Evolutionary conservation across 92 coral and sea anemone species (phyloP), one percentile per base, ranked within the genome.

Genomic region (Palythoa heliodiscus): DNA sequence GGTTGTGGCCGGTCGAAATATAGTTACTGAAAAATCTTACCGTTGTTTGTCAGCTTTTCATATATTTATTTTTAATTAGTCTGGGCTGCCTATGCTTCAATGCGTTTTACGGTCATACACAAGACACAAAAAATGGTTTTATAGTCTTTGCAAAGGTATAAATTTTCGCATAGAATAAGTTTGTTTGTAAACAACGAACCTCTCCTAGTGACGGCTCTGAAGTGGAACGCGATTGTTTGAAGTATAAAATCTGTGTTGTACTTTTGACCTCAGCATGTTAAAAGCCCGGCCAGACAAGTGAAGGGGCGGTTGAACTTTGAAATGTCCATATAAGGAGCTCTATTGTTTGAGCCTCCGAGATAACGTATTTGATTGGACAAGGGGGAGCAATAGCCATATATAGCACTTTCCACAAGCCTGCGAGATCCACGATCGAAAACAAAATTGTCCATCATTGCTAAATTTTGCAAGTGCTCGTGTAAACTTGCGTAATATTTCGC

Each of bases 361-460:
- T 67, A 43, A 52, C 73, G 57, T 13, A 47, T 87, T 23, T 90
- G 90, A 90, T 90, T 90, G 93, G 93, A 12, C 66, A 86, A 40
- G 37, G 14, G 57, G 23, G 54, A 43, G 86, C 88, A 87, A 87
- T 61, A 82, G 71, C 87, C 87, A 90, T 87, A 90, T 90, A 79
- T 79, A 63, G 84, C 60, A 80, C 73, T 73, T 80, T 78, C 84
- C 84, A 13, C 84, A 66, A 66, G 40, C 40, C 35, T 57, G 83
- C 83, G 60, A 48, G 57, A 63, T 78, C 57, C 52, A 16, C 70
- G 73, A 80, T 22, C 43, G 73, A 64, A 80, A 66, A 80, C 73
- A 64, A 63, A 54, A 76, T n/a, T 80, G 38, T 64, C 29, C 84
- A 47, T 80, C 84, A 79, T 80, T 61, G 72, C 68, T 40, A 78